Evolutionary conservation across 1,140 invertebrate species (phyloP).

Genomic region (Asobara japonica): DNA sequence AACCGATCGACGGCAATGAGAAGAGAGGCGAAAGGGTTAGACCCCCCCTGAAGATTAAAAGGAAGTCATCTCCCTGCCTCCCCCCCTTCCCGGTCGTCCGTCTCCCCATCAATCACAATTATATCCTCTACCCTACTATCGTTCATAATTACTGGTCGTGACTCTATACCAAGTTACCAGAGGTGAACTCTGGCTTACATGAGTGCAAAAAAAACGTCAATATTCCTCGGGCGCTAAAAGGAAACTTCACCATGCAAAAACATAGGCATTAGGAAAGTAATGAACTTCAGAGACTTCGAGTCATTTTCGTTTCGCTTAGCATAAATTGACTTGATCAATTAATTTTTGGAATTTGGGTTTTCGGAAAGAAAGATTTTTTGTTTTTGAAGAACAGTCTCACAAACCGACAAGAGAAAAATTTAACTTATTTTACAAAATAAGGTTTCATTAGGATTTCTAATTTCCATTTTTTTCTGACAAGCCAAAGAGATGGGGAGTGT

Average conservation of each 20-base stretch:
- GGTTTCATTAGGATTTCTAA: no score
- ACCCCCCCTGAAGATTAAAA: constrained; percentile 58
- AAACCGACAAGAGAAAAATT: background rate
- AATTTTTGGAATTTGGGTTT: no score
- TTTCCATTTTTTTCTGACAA: background rate
- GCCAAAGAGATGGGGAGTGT: background rate
- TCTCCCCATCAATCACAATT: constrained; percentile 62
- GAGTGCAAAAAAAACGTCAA: constrained; percentile 20
- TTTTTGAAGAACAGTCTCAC: no score
- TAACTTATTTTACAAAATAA: no score
- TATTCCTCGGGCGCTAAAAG: background rate
- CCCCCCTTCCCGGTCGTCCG: constrained; percentile 42
- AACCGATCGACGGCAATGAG: constrained; percentile 5
- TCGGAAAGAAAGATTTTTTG: no score
- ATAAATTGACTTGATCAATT: no score
- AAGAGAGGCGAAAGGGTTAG: constrained; percentile 51
- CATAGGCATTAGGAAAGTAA: background rate
- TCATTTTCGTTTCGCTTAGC: no score
- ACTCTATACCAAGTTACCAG: constrained; percentile 51
- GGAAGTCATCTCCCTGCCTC: constrained; percentile 57
- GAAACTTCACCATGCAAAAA: background rate
- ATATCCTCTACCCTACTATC: constrained; percentile 57
- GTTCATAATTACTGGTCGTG: constrained; percentile 62
- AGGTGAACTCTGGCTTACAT: background rate
- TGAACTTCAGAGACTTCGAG: no score